phyloP scores from a whole-genome alignment of 2,888 invertebrate species.

The Micropterix aruncella region DNA sequence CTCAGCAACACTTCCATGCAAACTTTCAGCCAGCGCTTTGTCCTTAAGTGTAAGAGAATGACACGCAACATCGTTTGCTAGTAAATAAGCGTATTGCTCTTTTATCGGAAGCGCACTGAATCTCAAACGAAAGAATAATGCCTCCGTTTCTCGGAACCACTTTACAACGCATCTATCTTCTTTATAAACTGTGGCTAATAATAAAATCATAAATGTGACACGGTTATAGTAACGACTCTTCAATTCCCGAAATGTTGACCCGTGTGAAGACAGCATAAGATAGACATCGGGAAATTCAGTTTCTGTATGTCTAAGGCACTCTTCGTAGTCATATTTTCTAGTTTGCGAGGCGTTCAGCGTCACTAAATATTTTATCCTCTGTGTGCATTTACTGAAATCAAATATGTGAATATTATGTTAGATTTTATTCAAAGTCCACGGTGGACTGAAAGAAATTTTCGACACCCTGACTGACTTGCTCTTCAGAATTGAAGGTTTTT shows the following conservation, averaged over 20 bases:
- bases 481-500: no score
- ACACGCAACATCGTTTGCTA: neutral
- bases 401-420: no score
- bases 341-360: neutral
- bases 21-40: neutral
- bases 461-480: no score
- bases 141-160: neutral
- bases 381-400: neutral
- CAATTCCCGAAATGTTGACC: neutral
- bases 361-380: neutral
- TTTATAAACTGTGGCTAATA: neutral
- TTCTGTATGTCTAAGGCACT: no score
- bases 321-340: neutral
- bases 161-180: neutral
- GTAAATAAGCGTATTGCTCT: neutral
- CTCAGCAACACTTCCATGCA: no score
- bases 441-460: no score
- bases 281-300: no score
- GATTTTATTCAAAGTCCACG: no score
- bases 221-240: neutral
- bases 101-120: neutral
- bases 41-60: neutral
- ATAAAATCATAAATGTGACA: neutral
- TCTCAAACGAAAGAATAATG: neutral
- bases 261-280: no score